phyloP scores from a whole-genome alignment of 2,888 invertebrate genomes.

The Clusia tigrina region DNA sequence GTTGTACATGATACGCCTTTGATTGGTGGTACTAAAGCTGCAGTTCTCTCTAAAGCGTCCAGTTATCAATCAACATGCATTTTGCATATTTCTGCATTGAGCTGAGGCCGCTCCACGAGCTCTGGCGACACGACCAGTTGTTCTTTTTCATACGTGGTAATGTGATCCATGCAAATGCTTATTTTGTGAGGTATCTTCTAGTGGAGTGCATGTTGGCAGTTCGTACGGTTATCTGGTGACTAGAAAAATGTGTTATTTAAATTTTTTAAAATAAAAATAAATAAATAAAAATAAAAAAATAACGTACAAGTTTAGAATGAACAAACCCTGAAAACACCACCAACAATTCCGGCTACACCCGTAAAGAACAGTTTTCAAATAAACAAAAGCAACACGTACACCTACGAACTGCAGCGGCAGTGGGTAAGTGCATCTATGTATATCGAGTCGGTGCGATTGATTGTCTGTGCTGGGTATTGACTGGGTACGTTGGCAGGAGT shows the following conservation, averaged over 20 bases:
- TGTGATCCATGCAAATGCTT: conserved; percentile 33
- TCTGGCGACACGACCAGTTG: no score
- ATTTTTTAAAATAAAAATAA: no score
- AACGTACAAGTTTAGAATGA: background rate
- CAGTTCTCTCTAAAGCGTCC: background rate
- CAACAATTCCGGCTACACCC: background rate
- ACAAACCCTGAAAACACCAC: background rate
- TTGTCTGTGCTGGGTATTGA: background rate
- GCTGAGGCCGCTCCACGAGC: background rate
- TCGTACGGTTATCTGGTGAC: conserved; percentile 16
- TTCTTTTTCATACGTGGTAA: no score
- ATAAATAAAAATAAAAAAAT: background rate
- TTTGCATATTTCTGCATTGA: conserved; percentile 3
- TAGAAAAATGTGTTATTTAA: background rate
- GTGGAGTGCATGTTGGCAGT: conserved; percentile 35
- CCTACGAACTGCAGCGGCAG: background rate
- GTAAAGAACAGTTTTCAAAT: background rate
- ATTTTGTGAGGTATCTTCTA: conserved; percentile 44
- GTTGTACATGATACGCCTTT: conserved; percentile 23
- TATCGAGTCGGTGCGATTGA: background rate
- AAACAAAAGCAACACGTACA: background rate
- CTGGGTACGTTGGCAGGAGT: background rate
- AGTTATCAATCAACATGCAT: conserved; percentile 5
- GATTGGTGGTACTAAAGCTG: background rate
- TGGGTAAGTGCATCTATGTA: background rate